A percentile compares a stretch with the other conserved stretches of the same genome.
phyloP scores from a whole-genome alignment of 2,113 vertebrate genomes.

The Myanophis thanlyinensis region DNA sequence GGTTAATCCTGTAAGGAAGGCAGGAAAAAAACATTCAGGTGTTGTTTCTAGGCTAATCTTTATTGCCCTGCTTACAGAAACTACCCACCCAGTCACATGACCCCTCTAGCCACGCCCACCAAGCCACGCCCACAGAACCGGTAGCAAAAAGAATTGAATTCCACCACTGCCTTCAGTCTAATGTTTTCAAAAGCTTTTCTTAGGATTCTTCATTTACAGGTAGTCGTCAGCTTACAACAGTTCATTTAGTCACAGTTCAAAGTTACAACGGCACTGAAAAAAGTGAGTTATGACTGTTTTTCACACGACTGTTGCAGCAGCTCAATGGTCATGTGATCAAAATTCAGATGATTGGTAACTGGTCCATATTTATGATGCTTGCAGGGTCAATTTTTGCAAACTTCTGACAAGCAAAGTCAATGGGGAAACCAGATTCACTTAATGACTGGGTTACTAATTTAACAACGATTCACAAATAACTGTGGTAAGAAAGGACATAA shows the following conservation, averaged over 20 bases:
- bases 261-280: background rate
- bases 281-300: background rate
- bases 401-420: background rate
- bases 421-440: background rate
- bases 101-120: no score
- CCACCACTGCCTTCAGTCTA: background rate
- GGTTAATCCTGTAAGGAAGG: no score
- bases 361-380: background rate
- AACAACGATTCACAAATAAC: background rate
- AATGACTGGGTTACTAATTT: background rate
- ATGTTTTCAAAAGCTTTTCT: constrained; percentile 13
- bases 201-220: background rate
- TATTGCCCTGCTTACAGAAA: no score
- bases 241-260: background rate
- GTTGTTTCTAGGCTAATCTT: no score
- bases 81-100: no score
- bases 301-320: background rate
- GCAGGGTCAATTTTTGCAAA: background rate
- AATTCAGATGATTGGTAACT: background rate
- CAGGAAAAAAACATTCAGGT: no score
- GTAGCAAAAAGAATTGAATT: no score
- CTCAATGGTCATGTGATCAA: background rate
- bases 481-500: background rate
- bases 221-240: background rate
- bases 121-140: no score